A percentile compares a stretch with the other conserved stretches of the same genome.
phyloP scores from a whole-genome alignment of 2,888 invertebrate genomes.

The Operophtera brumata region DNA sequence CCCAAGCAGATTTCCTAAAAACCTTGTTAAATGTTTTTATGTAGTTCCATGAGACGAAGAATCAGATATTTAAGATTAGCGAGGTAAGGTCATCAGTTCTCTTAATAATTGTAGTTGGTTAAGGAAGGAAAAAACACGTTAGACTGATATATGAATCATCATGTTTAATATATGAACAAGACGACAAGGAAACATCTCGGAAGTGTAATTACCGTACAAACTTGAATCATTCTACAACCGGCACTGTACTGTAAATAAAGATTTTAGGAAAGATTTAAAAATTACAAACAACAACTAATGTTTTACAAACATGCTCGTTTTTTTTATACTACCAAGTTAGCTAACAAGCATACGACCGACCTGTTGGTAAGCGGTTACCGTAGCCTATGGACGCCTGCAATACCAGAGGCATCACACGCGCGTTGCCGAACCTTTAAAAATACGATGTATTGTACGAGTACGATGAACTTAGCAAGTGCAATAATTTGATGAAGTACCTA shows the following conservation, averaged over 20 bases:
- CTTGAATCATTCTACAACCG: constrained; percentile 13
- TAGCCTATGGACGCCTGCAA: too few species aligned
- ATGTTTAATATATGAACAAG: constrained; percentile 19
- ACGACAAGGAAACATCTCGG: constrained; percentile 49
- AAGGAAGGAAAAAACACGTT: constrained; percentile 25
- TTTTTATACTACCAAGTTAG: too few species aligned
- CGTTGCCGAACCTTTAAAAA: too few species aligned
- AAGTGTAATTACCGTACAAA: constrained; percentile 40
- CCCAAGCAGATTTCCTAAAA: background rate
- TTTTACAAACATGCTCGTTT: too few species aligned
- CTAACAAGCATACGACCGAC: too few species aligned
- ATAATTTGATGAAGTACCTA: too few species aligned
- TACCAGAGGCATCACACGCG: too few species aligned
- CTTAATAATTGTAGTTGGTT: constrained; percentile 29
- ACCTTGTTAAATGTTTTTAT: constrained; percentile 15
- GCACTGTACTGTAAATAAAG: constrained; percentile 15
- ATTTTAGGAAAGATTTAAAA: constrained; percentile 15
- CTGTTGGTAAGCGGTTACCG: too few species aligned
- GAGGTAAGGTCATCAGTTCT: constrained; percentile 28
- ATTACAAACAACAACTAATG: too few species aligned
- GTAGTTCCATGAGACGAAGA: constrained; percentile 5
- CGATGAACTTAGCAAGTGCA: too few species aligned
- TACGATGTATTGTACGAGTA: too few species aligned
- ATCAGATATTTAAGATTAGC: constrained; percentile 20
- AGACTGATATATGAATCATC: constrained; percentile 29